Percentiles rank a stretch among this genome's conserved stretches.
phyloP scores from a whole-genome alignment of 2,113 vertebrate genomes.

The Campylomormyrus tamandua region DNA sequence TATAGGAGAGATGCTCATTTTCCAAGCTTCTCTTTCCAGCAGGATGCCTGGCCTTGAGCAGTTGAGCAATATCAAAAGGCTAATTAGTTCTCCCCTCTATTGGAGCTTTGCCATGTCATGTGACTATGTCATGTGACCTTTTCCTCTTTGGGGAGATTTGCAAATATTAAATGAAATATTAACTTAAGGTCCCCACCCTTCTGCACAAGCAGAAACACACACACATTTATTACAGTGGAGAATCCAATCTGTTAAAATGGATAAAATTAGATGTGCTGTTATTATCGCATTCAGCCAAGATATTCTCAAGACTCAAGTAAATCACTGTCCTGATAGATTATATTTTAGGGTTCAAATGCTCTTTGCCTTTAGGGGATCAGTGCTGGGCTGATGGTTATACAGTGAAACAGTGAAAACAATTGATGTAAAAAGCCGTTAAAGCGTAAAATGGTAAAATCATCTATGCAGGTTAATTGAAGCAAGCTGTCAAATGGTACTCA shows the following conservation, averaged over 20 bases:
- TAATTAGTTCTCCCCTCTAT: not conserved
- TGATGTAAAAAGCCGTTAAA: not conserved
- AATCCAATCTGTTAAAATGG: not conserved
- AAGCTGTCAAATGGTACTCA: not conserved
- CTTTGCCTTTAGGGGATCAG: not conserved
- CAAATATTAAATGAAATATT: not conserved
- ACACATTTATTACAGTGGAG: not conserved
- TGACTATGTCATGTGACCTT: not conserved
- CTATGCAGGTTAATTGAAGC: not conserved
- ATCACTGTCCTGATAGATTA: not conserved
- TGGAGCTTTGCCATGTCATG: not conserved
- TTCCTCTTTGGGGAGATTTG: not conserved
- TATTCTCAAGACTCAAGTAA: not conserved
- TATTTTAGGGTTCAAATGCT: not conserved
- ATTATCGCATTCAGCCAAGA: not conserved
- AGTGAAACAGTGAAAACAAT: not conserved
- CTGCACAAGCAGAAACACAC: not conserved
- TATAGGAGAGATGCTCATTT: not conserved
- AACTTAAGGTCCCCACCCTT: not conserved
- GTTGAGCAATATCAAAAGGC: not conserved
- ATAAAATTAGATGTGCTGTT: not conserved
- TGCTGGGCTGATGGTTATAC: not conserved
- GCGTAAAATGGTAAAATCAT: not conserved
- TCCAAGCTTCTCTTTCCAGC: not conserved
- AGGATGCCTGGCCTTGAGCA: not conserved